Percentiles rank a stretch among this genome's conserved stretches.
Evolutionary conservation across 1,140 invertebrate species (phyloP).

Genomic region (Papilio polyxenes): DNA sequence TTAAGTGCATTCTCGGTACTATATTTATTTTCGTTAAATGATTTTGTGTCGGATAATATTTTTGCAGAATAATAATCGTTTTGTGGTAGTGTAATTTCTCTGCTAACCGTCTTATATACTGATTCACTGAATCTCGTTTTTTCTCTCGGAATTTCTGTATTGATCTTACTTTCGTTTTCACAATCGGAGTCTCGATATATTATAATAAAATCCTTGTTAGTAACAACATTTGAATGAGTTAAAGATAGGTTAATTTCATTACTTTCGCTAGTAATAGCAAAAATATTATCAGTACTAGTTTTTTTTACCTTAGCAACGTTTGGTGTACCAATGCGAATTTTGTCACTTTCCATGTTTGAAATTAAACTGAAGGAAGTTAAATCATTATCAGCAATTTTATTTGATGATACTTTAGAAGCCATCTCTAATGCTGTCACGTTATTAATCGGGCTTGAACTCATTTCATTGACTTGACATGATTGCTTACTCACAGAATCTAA

Average conservation of each 20-base stretch:
- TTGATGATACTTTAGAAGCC: neutral
- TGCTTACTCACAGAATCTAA: slow-evolving; percentile 13
- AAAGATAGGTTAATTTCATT: neutral
- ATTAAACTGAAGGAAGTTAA: neutral
- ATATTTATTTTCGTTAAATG: neutral
- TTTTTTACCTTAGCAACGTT: neutral
- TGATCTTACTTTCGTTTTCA: slow-evolving; percentile 8
- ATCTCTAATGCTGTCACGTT: neutral
- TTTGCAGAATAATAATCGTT: slow-evolving; percentile 14
- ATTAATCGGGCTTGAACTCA: neutral
- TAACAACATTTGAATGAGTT: slow-evolving; percentile 12
- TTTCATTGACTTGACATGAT: slow-evolving; percentile 17
- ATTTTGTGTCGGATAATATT: neutral
- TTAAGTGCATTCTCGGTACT: neutral
- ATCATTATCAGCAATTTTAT: neutral
- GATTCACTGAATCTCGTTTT: neutral
- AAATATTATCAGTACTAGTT: neutral
- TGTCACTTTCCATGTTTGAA: neutral
- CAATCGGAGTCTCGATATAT: slow-evolving; percentile 9
- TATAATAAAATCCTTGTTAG: neutral
- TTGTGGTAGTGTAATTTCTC: neutral
- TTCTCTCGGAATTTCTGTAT: neutral
- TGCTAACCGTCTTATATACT: neutral
- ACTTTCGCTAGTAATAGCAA: neutral
- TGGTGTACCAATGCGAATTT: neutral